Percentiles rank a stretch among this genome's conserved stretches.
phyloP scores from a whole-genome alignment of 2,113 vertebrate species.

The Dasyprocta punctata region DNA sequence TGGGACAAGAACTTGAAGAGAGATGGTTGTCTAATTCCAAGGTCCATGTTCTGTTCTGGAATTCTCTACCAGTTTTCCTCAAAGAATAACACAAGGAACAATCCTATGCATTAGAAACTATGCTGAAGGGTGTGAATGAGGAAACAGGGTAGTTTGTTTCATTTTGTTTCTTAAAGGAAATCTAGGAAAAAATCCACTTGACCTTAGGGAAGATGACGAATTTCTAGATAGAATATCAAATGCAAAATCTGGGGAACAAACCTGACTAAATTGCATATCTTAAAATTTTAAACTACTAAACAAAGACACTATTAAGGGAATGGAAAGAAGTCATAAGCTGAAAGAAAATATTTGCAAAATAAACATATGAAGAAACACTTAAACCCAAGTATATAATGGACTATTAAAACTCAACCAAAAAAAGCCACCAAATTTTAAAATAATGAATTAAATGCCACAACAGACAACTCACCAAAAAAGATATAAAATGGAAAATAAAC shows the following conservation, averaged over 20 bases:
- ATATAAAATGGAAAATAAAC: background rate
- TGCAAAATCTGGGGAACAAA: background rate
- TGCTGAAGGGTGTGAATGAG: background rate
- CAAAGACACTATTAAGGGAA: background rate
- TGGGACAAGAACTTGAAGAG: background rate
- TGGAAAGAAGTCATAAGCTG: background rate
- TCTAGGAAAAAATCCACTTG: background rate
- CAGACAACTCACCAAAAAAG: background rate
- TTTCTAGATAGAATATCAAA: background rate
- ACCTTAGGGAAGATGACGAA: background rate
- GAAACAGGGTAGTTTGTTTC: background rate
- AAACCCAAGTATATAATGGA: background rate
- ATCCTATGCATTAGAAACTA: background rate
- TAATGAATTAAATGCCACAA: background rate
- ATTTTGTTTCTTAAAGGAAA: background rate
- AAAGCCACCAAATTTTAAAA: background rate
- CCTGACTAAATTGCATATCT: background rate
- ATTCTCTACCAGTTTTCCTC: background rate
- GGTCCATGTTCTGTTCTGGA: background rate
- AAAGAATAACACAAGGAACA: background rate
- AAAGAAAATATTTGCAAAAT: constrained; percentile 1
- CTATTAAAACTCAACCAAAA: background rate
- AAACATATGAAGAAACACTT: background rate
- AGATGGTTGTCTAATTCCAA: background rate
- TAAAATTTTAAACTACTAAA: background rate